Conservation (phyloP, 2,888 invertebrate species). For the Heliconius charithonia region DNA sequence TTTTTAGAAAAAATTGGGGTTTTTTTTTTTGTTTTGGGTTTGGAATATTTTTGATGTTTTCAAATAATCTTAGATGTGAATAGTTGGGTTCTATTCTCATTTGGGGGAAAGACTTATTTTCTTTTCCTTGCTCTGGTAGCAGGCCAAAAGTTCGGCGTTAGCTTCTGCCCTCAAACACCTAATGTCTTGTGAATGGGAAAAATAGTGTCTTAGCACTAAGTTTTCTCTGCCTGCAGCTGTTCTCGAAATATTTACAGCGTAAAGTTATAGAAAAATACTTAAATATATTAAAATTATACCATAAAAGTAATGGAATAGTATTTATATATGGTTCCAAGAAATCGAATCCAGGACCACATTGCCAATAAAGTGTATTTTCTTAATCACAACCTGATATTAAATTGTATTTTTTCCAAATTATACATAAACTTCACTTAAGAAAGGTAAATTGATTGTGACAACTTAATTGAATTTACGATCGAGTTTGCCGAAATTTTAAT, state of each 20-base stretch:
- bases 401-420: not conserved
- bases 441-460: slow-evolving; percentile 21
- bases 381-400: not conserved
- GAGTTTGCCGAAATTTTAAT: not conserved
- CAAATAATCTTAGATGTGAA: not conserved
- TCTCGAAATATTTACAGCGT: too few relatives aligned
- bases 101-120: not conserved
- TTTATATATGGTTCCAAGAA: not conserved
- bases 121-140: not conserved
- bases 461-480: slow-evolving; percentile 20
- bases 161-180: not conserved
- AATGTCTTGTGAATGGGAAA: too few relatives aligned
- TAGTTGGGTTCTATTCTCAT: not conserved
- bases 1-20: not conserved
- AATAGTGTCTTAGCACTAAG: too few relatives aligned
- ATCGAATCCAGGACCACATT: not conserved
- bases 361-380: not conserved
- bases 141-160: not conserved
- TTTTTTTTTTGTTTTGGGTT: not conserved
- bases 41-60: not conserved
- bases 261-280: too few relatives aligned
- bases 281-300: too few relatives aligned
- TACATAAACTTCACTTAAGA: not conserved
- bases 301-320: too few relatives aligned
- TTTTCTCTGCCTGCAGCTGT: too few relatives aligned